Base-by-base conservation (phyloP, 2,888 invertebrate genomes). In the Drosophila monieri region DNA sequence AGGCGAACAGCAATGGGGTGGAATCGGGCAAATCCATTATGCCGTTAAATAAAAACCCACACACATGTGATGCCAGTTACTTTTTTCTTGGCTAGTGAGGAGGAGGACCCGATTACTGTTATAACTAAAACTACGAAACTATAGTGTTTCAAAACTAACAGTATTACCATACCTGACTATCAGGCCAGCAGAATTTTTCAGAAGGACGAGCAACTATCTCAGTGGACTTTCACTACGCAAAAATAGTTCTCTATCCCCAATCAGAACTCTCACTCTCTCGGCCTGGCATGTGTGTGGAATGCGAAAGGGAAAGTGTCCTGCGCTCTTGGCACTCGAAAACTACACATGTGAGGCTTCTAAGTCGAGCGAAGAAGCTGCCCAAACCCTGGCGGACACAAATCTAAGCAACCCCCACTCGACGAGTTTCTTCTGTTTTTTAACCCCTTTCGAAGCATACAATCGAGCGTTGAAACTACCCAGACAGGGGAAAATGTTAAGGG, bases 81-180 rank as follows among this genome's bases (percentile, higher is more conserved):
- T 65, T 65, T 51, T 51, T 41, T 46, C n/a, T 6, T 2, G 35
- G 25, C 21, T 10, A 3, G 6, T 37, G 12, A 27, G 35, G 3
- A 46, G 23, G n/a, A 21, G 27, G n/a, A 18, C 35, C 41, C 27
- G 55, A 67, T 73, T 66, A 73, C 80, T 80, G 77, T 75, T 83
- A 80, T 78, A 88, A 86, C 83, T 88, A 81, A 83, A 81, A 89
- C 83, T 88, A 88, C 78, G 78, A 73, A 83, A 85, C 77, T 85
- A 88, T 88, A 88, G 88, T 90, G 84, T 89, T 89, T 86, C 89
- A 90, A 89, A 90, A 90, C 90, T 90, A 90, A 85, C 90, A 88
- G 89, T 86, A 90, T 90, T 90, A 90, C 90, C 90, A 90, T 90
- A 90, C 85, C 85, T 83, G 78, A 62, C 70, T 85, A 88, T 76